phyloP scores from a whole-genome alignment of 1,140 invertebrate genomes.

The Neodiprion virginianus region DNA sequence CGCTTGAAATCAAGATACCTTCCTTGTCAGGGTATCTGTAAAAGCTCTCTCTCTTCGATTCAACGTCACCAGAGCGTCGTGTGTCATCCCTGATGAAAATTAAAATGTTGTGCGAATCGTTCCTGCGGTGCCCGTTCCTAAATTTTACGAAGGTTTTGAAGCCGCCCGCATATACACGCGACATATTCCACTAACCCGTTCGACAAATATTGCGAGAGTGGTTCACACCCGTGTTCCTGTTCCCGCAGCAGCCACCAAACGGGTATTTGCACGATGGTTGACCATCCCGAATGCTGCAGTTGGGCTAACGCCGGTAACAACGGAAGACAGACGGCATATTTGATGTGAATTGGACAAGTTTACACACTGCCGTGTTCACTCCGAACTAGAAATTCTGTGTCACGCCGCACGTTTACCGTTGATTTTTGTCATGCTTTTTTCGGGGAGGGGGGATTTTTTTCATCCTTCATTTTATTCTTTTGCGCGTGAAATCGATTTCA shows the following conservation, averaged over 20 bases:
- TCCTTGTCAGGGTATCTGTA: too few relatives aligned
- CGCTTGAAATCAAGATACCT: too few relatives aligned
- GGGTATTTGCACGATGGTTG: not conserved
- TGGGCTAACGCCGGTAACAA: not conserved
- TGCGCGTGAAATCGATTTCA: too few relatives aligned
- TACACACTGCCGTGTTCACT: too few relatives aligned
- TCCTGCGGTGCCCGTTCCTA: not conserved
- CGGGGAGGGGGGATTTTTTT: too few relatives aligned
- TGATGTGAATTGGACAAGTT: not conserved
- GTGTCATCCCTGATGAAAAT: not conserved
- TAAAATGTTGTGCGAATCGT: not conserved
- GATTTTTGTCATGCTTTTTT: too few relatives aligned
- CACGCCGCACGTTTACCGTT: too few relatives aligned
- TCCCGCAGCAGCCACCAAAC: not conserved
- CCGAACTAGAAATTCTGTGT: too few relatives aligned
- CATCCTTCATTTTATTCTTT: too few relatives aligned
- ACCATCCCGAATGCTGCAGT: not conserved
- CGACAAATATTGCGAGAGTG: not conserved
- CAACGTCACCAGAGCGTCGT: too few relatives aligned
- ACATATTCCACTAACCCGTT: conserved; percentile 1
- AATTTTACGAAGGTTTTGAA: not conserved
- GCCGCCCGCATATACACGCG: not conserved
- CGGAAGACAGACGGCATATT: not conserved
- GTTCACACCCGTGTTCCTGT: too few relatives aligned
- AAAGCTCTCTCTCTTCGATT: too few relatives aligned